Percentiles rank a stretch among this genome's conserved stretches.
phyloP scores from a whole-genome alignment of 1,140 invertebrate species.

The Hylaeus volcanicus region DNA sequence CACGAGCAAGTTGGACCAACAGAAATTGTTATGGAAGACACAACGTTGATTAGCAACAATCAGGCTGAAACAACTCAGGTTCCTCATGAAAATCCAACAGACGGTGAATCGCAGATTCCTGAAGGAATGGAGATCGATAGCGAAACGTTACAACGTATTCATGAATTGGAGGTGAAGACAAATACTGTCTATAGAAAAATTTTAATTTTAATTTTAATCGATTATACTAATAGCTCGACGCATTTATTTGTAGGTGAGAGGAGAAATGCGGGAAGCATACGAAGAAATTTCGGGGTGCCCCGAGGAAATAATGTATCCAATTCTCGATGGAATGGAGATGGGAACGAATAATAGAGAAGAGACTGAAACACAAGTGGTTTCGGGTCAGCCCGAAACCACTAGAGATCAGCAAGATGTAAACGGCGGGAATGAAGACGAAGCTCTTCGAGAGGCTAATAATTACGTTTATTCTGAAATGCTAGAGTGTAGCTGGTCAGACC shows the following conservation, averaged over 20 bases:
- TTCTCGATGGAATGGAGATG: constrained; percentile 78
- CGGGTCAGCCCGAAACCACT: constrained; percentile 61
- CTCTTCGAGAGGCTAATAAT: constrained; percentile 78
- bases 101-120: constrained; percentile 73
- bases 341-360: constrained; percentile 69
- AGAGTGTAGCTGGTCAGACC: constrained; percentile 78
- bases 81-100: constrained; percentile 62
- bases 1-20: constrained; percentile 58
- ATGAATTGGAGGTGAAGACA: constrained; percentile 72
- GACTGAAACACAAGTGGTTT: constrained; percentile 61
- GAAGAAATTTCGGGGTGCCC: constrained; percentile 78
- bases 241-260: constrained; percentile 68
- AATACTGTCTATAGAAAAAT: constrained; percentile 9
- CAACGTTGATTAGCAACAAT: constrained; percentile 57
- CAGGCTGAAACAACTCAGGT: constrained; percentile 51
- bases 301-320: constrained; percentile 79
- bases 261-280: constrained; percentile 78
- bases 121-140: constrained; percentile 79
- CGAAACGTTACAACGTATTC: constrained; percentile 77
- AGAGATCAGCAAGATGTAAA: constrained; percentile 68
- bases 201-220: not conserved
- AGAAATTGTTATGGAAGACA: constrained; percentile 65
- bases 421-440: constrained; percentile 75
- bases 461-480: constrained; percentile 80
- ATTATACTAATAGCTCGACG: constrained; percentile 2